Base-by-base conservation (phyloP, 2,797 vertebrate species). In the Octomys mimax region DNA sequence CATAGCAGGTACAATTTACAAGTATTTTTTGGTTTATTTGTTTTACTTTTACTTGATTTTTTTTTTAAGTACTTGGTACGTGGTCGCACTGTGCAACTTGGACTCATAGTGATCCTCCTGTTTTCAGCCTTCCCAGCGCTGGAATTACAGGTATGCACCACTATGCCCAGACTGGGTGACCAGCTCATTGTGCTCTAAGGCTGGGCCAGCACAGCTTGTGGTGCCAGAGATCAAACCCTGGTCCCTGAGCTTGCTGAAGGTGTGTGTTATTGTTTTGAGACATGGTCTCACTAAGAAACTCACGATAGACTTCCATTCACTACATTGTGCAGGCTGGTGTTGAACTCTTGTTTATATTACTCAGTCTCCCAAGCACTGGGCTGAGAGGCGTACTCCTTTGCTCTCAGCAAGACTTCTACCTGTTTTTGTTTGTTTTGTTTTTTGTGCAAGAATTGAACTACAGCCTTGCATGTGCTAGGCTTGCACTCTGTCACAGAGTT, bases 1-100 rank as follows among this genome's bases (percentile, higher is more conserved):
- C 97, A 84, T 70, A 91, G 39, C 77, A n/a, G 85, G 49, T 28
- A 86, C 90, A 80, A 90, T 7, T 33, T 92, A 42, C 90, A 3
- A 11, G 28, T 79, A 31, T 11, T 26, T 31, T 79, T 52, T 78
- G 3, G 19, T 77, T 49, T 33, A 46, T 28, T 77, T 78, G 3
- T 19, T 77, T 49, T n/a, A 49, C 14, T 77, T 49, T 46, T 77
- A 49, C 28, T 18, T 14, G 24, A 28, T 49, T 57, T 57, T 54
- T 54, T 14, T 57, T 57, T 57, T 57, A 54, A 54, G 12, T 16
- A 54, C 14, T 54, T 54, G 14, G 52, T 16, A 54, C 49, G 11
- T 16, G 14, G 52, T 54, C 52, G 16, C 52, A 54, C 52, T 54
- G 12, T 54, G 13, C 52, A 54, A 54, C 52, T 54, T 54, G 52